Evolutionary conservation across 2,797 vertebrate genomes (phyloP), one percentile per base, ranked within the genome.

Genomic region (Naso thynnoides): DNA sequence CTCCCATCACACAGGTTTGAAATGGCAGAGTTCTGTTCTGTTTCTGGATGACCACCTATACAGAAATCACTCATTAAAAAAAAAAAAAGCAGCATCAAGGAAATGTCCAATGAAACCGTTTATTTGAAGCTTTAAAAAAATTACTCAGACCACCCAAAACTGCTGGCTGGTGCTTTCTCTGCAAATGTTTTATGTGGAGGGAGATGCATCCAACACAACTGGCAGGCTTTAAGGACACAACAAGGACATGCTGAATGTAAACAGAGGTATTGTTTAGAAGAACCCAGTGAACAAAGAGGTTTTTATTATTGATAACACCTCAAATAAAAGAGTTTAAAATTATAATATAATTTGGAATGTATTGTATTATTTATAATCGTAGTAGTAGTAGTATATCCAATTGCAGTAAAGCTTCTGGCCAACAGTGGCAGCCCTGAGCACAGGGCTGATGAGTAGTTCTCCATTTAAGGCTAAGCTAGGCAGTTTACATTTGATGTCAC

Each of bases 21-120:
- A 53, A 39, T 19, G 6, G 11, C 21, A 45, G 9, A 21, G 24
- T 33, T 54, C 75, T 59, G 50, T 47, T 76, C n/a, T 58, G 45
- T 71, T 76, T 76, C 50, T 61, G 11, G 56, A 70, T 59, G 57
- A 78, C 50, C 39, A 47, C 10, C 38, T 57, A 14, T 33, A 36
- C 68, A 70, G 38, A 21, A 18, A 44, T 44, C 15, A 7, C 27
- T 77, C 33, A 11, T 27, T n/a, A n/a, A n/a, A n/a, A n/a, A n/a
- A n/a, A n/a, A 15, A 68, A 6, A 54, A 57, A 57, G 52, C 36
- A 23, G 19, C 3, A 16, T 16, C 18, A 19, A 36, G 31, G 23
- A 42, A 14, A 6, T 21, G 49, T 44, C 42, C 2, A 59, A 15
- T 27, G 24, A 71, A 67, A 62, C 44, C 48, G 27, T 52, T 50